Evolutionary conservation across 2,113 vertebrate species (phyloP).

Genomic region (Plotosus lineatus): DNA sequence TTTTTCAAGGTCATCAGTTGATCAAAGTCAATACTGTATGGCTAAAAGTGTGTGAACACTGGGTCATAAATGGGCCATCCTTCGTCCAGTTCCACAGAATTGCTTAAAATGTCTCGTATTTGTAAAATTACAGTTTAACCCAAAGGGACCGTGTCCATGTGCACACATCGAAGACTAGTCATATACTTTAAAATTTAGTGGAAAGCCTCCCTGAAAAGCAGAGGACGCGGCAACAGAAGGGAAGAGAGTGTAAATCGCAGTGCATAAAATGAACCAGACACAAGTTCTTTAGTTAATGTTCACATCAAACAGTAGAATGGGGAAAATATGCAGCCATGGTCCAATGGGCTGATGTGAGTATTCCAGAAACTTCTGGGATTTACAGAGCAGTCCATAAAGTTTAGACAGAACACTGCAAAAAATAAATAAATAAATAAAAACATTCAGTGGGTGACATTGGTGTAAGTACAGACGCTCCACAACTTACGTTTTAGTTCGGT

Average conservation of each 20-base stretch:
- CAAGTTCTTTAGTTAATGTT: background rate
- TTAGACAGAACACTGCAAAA: background rate
- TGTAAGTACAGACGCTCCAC: background rate
- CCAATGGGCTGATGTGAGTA: background rate
- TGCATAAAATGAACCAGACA: background rate
- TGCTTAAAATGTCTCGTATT: background rate
- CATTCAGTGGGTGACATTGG: too few relatives aligned
- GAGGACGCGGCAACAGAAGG: background rate
- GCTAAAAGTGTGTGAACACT: background rate
- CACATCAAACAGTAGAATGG: background rate
- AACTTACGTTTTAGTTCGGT: too few relatives aligned
- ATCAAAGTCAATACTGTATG: background rate
- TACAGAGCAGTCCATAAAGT: background rate
- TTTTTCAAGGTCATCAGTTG: background rate
- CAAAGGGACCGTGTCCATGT: background rate
- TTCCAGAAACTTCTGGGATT: background rate
- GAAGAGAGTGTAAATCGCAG: background rate
- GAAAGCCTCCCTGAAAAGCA: background rate
- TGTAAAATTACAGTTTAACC: background rate
- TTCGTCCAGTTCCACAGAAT: background rate
- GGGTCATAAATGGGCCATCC: background rate
- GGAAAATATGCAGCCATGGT: background rate
- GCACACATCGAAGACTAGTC: too few relatives aligned
- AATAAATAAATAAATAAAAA: background rate
- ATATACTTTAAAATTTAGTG: background rate